phyloP scores from a whole-genome alignment of 2,113 vertebrate species.

The Nyctibius bracteatus region DNA sequence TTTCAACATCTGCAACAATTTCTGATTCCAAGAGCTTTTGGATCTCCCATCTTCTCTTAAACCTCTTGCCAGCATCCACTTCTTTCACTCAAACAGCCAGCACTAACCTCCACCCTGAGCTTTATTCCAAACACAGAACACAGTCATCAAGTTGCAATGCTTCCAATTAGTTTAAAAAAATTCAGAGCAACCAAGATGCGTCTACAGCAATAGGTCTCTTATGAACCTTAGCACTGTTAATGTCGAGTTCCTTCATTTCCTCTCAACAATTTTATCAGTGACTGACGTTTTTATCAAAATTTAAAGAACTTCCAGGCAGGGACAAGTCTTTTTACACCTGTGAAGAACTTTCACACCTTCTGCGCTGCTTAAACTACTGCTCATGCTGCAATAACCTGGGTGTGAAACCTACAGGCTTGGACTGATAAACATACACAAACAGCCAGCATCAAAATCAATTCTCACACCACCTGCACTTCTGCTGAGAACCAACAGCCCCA shows the following conservation, averaged over 20 bases:
- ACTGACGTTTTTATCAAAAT: background rate
- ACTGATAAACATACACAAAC: background rate
- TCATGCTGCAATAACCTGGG: background rate
- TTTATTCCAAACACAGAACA: conserved; percentile 1
- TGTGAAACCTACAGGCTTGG: background rate
- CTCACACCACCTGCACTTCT: background rate
- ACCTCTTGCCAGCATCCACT: background rate
- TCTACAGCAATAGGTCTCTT: background rate
- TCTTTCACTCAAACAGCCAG: background rate
- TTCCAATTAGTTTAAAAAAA: background rate
- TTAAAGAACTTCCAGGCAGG: background rate
- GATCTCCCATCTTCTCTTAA: background rate
- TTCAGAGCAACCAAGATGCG: background rate
- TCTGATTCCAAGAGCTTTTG: conserved; percentile 7
- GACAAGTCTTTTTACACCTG: background rate
- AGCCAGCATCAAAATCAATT: background rate
- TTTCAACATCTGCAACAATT: conserved; percentile 42
- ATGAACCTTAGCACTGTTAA: background rate
- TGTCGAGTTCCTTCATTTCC: background rate
- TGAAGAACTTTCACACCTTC: background rate
- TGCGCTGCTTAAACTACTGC: background rate
- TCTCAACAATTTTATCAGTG: background rate
- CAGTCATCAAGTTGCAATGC: background rate
- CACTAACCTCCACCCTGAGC: background rate
- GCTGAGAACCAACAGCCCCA: background rate